These are phyloP conservation scores for Thaumetopoea pityocampa DNA, from an alignment of 1,140 invertebrate species.

Conservation along the genomic window DNA sequence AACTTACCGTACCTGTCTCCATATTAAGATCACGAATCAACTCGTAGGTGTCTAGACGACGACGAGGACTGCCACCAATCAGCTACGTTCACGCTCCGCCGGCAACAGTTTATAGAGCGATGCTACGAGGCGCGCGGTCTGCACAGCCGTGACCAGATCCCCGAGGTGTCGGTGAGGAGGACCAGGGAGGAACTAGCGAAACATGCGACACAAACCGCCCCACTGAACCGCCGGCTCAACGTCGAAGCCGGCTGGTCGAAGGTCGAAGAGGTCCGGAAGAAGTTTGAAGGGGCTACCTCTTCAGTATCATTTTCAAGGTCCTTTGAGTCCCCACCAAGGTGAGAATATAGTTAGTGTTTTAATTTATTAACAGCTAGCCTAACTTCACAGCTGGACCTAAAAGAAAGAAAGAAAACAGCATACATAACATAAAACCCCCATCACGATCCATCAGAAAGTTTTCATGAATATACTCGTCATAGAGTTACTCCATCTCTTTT, in stretches of 20 bases:
- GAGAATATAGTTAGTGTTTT: constrained; percentile 13
- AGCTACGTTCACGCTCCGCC: constrained; percentile 44
- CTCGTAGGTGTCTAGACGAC: constrained; percentile 53
- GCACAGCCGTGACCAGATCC: constrained; percentile 40
- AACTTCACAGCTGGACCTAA: constrained; percentile 1
- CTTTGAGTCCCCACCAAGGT: constrained; percentile 63
- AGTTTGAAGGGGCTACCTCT: constrained; percentile 55
- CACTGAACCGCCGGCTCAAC: constrained; percentile 54
- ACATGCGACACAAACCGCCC: constrained; percentile 49
- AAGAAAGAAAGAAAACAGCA: background rate
- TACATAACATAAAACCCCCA: too few relatives aligned
- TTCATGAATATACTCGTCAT: too few relatives aligned
- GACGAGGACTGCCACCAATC: constrained; percentile 35
- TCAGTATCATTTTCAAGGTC: constrained; percentile 48
- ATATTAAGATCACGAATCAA: background rate
- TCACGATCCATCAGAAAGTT: too few relatives aligned
- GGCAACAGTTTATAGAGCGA: constrained; percentile 61
- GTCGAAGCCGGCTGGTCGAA: constrained; percentile 65
- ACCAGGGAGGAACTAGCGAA: constrained; percentile 61
- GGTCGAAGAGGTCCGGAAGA: constrained; percentile 66
- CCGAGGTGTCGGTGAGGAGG: constrained; percentile 56
- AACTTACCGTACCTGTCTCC: too few relatives aligned
- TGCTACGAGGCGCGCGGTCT: constrained; percentile 49
- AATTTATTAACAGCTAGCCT: background rate
- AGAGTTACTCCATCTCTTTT: too few relatives aligned